phyloP scores from a whole-genome alignment of 1,140 invertebrate genomes.

The Archivesica marissinica region DNA sequence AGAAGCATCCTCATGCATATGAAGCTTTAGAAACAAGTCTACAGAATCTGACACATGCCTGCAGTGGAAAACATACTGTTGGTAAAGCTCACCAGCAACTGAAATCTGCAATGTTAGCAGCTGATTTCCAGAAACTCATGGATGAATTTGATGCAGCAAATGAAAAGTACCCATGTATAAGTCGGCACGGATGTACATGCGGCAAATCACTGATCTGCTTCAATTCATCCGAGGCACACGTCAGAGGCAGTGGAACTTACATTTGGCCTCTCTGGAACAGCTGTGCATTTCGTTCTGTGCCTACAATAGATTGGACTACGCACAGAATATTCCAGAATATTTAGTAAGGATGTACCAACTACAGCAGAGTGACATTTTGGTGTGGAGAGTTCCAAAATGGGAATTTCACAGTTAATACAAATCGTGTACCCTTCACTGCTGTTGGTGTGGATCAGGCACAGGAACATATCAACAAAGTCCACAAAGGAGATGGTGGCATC shows the following conservation, averaged over 20 bases:
- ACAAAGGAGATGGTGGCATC: background rate
- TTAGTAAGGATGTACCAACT: too few species aligned
- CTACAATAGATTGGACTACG: background rate
- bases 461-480: background rate
- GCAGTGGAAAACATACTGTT: background rate
- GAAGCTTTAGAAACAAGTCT: background rate
- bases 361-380: background rate
- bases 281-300: background rate
- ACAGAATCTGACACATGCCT: background rate
- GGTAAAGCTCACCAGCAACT: background rate
- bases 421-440: background rate
- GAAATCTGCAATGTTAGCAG: background rate
- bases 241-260: background rate
- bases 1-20: background rate
- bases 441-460: conserved; percentile 10
- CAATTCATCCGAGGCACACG: background rate
- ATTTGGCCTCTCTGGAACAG: background rate
- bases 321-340: too few species aligned
- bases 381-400: background rate
- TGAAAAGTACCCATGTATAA: background rate
- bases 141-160: background rate
- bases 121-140: background rate
- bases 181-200: background rate
- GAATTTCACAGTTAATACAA: background rate
- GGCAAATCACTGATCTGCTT: background rate